phyloP scores from a whole-genome alignment of 2,113 vertebrate genomes.

The Sula dactylatra region DNA sequence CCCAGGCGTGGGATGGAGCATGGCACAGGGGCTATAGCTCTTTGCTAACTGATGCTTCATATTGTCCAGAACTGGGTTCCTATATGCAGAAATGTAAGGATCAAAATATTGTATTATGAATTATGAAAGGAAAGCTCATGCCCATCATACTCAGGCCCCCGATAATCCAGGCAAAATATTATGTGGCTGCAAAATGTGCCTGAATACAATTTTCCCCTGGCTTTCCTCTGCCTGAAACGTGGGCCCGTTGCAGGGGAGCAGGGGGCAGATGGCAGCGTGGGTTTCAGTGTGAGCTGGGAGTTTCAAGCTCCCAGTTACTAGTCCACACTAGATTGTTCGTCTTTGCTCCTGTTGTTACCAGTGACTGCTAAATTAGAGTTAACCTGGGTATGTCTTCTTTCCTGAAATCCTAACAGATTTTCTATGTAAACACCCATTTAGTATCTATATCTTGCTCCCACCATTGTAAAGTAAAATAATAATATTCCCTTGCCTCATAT shows the following conservation, averaged over 20 bases:
- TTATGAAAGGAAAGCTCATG: not conserved
- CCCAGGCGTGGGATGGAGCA: not conserved
- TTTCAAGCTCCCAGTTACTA: not conserved
- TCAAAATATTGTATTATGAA: fast-evolving
- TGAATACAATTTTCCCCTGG: fast-evolving
- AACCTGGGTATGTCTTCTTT: fast-evolving
- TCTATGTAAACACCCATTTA: not conserved
- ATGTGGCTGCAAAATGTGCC: not conserved
- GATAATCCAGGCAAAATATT: not conserved
- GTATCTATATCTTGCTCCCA: not conserved
- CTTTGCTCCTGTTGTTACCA: not conserved
- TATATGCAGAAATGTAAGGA: not conserved
- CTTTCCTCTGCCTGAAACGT: fast-evolving
- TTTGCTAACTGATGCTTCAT: not conserved
- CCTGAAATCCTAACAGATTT: not conserved
- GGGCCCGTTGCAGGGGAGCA: fast-evolving
- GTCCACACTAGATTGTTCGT: not conserved
- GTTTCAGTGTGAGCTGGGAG: not conserved
- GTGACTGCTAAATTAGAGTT: not conserved
- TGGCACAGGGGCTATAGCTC: fast-evolving
- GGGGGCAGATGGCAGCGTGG: fast-evolving
- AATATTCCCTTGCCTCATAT: slow-evolving; percentile 16
- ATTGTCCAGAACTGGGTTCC: not conserved
- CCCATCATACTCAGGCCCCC: fast-evolving
- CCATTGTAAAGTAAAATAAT: slow-evolving; percentile 37